phyloP scores from a whole-genome alignment of 2,797 vertebrate species.

The Enteromius paludinosus region DNA sequence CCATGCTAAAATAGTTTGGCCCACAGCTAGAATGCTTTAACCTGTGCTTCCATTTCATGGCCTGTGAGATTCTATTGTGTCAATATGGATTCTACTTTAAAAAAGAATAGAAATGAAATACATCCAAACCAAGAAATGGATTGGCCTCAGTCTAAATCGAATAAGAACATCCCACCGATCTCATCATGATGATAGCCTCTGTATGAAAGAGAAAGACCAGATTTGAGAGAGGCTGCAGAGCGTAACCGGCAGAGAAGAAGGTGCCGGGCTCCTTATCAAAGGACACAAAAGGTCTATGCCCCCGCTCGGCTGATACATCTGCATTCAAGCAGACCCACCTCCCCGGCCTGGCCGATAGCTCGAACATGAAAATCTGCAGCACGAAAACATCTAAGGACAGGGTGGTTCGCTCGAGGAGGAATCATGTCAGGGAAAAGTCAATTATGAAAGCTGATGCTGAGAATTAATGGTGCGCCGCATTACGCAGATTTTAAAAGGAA shows the following conservation, averaged over 20 bases:
- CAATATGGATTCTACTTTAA: conserved; percentile 79
- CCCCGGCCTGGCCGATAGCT: conserved; percentile 61
- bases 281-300: conserved; percentile 77
- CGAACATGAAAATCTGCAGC: conserved; percentile 72
- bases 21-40: conserved; percentile 54
- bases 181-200: conserved; percentile 77
- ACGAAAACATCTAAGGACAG: conserved; percentile 75
- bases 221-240: conserved; percentile 79
- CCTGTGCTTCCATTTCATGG: conserved; percentile 62
- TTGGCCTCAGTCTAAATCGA: conserved; percentile 64
- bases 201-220: conserved; percentile 75
- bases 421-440: conserved; percentile 85
- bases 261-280: conserved; percentile 75
- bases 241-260: conserved; percentile 78
- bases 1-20: conserved; percentile 59
- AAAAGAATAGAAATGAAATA: conserved; percentile 76
- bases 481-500: conserved; percentile 78
- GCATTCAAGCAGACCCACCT: conserved; percentile 64
- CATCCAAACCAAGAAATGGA: conserved; percentile 81
- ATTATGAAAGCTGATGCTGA: conserved; percentile 78
- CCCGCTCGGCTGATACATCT: conserved; percentile 66
- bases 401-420: conserved; percentile 75
- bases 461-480: conserved; percentile 84
- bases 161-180: conserved; percentile 65
- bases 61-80: conserved; percentile 78